Base-by-base conservation (phyloP, 1,140 invertebrate species). In the Tribolium madens region DNA sequence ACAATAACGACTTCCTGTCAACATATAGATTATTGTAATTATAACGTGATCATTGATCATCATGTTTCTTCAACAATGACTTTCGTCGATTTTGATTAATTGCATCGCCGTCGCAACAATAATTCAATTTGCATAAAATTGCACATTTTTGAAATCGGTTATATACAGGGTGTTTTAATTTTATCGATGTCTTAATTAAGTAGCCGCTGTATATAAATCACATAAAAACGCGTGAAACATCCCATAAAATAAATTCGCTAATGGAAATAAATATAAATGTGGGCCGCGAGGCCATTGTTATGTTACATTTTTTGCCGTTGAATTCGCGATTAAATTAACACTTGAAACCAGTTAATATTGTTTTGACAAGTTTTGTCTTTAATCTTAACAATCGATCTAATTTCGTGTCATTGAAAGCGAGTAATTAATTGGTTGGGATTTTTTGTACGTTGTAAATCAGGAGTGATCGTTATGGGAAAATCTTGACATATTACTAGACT, bases 301-400 rank as follows among this genome's bases (percentile, higher is more conserved):
- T 10, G 48, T 14, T 14, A 57, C 4, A 57, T 21, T 57, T n/a
- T 64, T 64, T 33, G 15, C 53, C 13, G 26, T 60, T 60, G 53
- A 60, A 60, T 60, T 2, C 9, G 17, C 26, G 17, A 64, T 33
- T 64, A 64, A 64, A 64, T 64, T 64, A 64, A 64, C 57, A 64
- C 57, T 64, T 64, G 26, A 64, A 64, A 64, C 57, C 57, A 31
- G 57, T 64, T 64, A 26, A 64, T 64, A 36, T 42, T 64, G 57
- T 64, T 64, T 64, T 64, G 57, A 64, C 57, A 64, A 12, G 17
- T 12, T 64, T 64, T 18, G 12, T 64, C 57, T 26, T 12, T 12
- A 13, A 64, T 33, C 26, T 33, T 26, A 13, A 33, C 57, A 64
- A 64, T 64, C 57, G 21, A 64, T 64, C 57, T 64, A 57, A 57